phyloP scores from a whole-genome alignment of 1,140 invertebrate species.

The Cardiocondyla obscurior region DNA sequence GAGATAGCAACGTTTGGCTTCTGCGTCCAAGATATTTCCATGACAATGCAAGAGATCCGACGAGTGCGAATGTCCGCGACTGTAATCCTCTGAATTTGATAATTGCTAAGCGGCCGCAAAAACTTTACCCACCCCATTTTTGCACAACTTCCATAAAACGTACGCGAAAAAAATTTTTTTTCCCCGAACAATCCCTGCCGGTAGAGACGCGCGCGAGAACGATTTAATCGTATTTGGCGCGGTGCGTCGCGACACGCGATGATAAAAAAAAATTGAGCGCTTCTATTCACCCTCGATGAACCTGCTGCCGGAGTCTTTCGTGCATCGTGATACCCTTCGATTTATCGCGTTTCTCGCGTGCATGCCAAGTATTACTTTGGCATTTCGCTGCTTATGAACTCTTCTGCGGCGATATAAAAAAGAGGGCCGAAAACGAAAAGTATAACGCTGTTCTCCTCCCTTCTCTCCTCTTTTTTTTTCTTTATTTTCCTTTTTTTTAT shows the following conservation, averaged over 20 bases:
- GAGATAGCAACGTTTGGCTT: too few relatives aligned
- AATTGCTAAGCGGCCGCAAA: background rate
- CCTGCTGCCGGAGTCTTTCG: background rate
- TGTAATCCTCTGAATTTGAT: background rate
- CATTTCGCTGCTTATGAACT: slow-evolving; percentile 30
- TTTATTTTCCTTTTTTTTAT: background rate
- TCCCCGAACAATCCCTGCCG: background rate
- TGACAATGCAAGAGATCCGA: background rate
- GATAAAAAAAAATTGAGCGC: slow-evolving; percentile 4
- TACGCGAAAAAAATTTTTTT: background rate
- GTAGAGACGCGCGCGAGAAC: background rate
- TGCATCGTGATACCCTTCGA: background rate
- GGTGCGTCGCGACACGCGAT: slow-evolving; percentile 2
- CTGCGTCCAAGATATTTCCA: background rate
- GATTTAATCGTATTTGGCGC: slow-evolving; percentile 17
- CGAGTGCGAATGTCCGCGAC: background rate
- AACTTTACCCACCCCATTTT: too few relatives aligned
- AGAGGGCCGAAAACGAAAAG: background rate
- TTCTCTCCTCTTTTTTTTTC: background rate
- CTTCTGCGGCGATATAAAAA: background rate
- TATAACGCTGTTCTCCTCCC: background rate
- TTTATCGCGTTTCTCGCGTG: slow-evolving; percentile 44
- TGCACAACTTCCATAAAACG: too few relatives aligned
- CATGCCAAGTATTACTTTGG: slow-evolving; percentile 37
- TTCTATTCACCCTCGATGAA: background rate